phyloP scores from a whole-genome alignment of 2,113 vertebrate species.

The Urocynchramus pylzowi region DNA sequence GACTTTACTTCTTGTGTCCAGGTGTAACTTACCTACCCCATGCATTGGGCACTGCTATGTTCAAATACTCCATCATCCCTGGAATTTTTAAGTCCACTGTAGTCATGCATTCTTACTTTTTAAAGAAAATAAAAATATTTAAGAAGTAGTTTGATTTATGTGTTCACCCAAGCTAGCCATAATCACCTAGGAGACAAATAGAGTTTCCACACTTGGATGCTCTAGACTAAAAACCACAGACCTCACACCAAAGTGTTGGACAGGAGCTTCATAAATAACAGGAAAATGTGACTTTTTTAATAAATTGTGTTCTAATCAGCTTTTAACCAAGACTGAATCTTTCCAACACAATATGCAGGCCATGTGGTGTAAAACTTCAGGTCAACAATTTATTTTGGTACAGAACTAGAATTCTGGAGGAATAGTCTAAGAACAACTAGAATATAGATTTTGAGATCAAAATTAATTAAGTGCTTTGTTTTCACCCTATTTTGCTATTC shows the following conservation, averaged over 20 bases:
- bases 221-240: constrained; percentile 7
- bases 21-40: neutral
- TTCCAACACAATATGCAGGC: neutral
- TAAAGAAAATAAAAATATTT: neutral
- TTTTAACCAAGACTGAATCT: neutral
- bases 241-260: neutral
- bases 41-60: neutral
- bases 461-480: neutral
- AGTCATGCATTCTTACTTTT: neutral
- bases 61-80: neutral
- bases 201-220: neutral
- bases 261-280: neutral
- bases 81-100: neutral
- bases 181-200: constrained; percentile 7
- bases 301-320: neutral
- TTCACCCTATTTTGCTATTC: neutral
- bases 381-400: neutral
- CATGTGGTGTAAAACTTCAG: neutral
- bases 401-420: neutral
- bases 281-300: neutral
- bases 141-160: neutral
- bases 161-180: neutral
- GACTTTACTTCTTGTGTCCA: neutral
- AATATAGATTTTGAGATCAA: neutral
- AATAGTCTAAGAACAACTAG: neutral